These are phyloP conservation scores for Drosophila nebulosa DNA, from an alignment of 1,140 invertebrate genomes.

Conservation along the genomic window DNA sequence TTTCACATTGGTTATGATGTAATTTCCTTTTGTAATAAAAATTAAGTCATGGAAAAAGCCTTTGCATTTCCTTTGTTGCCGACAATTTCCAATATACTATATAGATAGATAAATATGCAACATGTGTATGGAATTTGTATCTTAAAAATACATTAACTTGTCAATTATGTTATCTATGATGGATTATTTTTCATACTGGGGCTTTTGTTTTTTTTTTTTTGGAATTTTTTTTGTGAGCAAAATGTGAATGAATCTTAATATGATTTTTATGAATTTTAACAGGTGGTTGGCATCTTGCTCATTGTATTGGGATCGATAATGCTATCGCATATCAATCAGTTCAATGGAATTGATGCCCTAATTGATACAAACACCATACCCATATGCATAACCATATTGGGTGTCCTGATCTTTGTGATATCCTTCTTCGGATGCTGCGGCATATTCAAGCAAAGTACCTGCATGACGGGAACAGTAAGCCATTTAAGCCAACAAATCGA, in stretches of 20 bases:
- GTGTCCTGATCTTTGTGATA: conserved; percentile 87
- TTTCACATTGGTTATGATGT: conserved; percentile 1
- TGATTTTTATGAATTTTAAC: background rate
- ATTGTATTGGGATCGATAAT: conserved; percentile 84
- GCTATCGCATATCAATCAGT: conserved; percentile 81
- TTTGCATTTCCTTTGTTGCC: no score
- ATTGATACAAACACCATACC: conserved; percentile 82
- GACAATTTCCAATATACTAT: background rate
- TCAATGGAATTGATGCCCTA: conserved; percentile 80
- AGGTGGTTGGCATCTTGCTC: conserved; percentile 85
- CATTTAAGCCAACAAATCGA: background rate
- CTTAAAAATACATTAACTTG: conserved; percentile 3
- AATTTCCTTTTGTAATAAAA: background rate
- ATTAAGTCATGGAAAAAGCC: background rate
- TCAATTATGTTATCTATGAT: conserved; percentile 32
- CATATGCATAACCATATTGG: conserved; percentile 86
- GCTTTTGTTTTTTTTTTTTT: conserved; percentile 7
- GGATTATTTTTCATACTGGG: conserved; percentile 32
- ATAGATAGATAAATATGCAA: background rate
- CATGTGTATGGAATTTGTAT: conserved; percentile 12
- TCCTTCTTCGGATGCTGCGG: conserved; percentile 93
- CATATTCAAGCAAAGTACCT: conserved; percentile 89
- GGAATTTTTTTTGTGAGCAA: background rate
- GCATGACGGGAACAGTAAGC: conserved; percentile 89
- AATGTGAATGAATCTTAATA: background rate